A percentile compares a stretch with the other conserved stretches of the same genome.
Evolutionary conservation across 2,888 invertebrate species (phyloP).

Genomic region (Metellina segmentata): DNA sequence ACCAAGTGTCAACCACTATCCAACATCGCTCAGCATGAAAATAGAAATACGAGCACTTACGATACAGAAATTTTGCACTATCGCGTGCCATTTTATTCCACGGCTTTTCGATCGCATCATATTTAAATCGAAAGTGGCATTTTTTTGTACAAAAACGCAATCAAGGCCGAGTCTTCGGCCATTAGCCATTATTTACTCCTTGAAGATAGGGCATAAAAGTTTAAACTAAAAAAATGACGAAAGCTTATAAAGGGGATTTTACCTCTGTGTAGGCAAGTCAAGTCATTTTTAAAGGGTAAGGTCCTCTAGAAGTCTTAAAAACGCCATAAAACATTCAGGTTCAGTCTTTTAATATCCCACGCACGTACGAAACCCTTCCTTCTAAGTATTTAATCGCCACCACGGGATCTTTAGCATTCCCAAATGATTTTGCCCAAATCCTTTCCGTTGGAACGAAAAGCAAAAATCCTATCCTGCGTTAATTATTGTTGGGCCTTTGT

Average conservation of each 20-base stretch:
- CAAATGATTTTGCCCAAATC: constrained; percentile 19
- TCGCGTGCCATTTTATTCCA: not conserved
- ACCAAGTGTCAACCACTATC: too few species aligned
- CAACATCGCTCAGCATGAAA: too few species aligned
- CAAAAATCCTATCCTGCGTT: constrained; percentile 40
- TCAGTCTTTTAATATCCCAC: constrained; percentile 30
- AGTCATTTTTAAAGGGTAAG: constrained; percentile 33
- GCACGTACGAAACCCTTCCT: constrained; percentile 31
- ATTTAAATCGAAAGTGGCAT: not conserved
- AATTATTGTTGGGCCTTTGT: constrained; percentile 51
- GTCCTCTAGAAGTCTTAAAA: constrained; percentile 34
- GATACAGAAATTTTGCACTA: too few species aligned
- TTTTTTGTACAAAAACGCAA: not conserved
- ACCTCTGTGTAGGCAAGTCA: not conserved
- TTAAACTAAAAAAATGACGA: not conserved
- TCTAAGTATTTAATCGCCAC: constrained; percentile 61
- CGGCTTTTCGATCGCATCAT: not conserved
- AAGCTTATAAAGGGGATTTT: not conserved
- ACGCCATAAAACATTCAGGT: constrained; percentile 35
- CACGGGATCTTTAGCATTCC: constrained; percentile 49
- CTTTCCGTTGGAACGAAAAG: constrained; percentile 16
- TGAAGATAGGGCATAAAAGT: not conserved
- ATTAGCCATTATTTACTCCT: not conserved
- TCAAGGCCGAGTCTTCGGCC: not conserved
- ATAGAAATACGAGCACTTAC: too few species aligned